A percentile compares a stretch with the other conserved stretches of the same genome.
Evolutionary conservation across 2,888 invertebrate species (phyloP).

Genomic region (Tetrapedia diversipes): DNA sequence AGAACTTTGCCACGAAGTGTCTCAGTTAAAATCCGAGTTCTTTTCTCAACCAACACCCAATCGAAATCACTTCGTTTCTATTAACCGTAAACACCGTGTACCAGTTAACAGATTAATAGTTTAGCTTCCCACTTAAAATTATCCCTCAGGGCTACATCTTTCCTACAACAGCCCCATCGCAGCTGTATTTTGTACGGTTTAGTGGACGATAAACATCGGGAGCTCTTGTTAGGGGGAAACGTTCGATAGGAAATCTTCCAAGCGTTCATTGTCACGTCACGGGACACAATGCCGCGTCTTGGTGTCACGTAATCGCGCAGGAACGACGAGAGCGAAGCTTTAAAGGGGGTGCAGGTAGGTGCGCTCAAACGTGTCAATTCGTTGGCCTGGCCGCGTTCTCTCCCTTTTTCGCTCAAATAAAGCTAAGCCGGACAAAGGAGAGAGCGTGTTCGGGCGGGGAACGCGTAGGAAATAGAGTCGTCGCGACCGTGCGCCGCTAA

Average conservation of each 20-base stretch:
- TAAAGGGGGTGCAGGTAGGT: neutral
- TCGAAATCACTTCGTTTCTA: no score
- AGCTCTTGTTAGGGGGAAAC: neutral
- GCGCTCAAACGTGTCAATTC: slow-evolving; percentile 52
- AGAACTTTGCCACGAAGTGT: no score
- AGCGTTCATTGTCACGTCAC: neutral
- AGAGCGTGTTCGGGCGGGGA: slow-evolving; percentile 21
- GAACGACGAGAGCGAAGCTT: slow-evolving; percentile 6
- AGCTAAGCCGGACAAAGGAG: slow-evolving; percentile 60
- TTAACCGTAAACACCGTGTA: neutral
- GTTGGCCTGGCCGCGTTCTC: neutral
- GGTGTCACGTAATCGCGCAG: slow-evolving; percentile 42
- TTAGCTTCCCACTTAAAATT: no score
- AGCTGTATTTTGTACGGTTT: no score
- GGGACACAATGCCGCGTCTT: slow-evolving; percentile 1
- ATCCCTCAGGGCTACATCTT: no score
- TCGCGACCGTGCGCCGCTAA: slow-evolving; percentile 72
- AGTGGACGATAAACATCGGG: neutral
- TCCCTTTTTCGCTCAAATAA: slow-evolving; percentile 55
- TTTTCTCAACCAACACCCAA: no score
- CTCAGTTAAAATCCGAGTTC: no score
- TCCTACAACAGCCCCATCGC: no score
- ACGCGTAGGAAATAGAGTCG: slow-evolving; percentile 65
- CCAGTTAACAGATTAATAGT: no score
- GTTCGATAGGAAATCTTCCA: neutral